These are phyloP conservation scores for Sparus aurata DNA, from an alignment of 2,797 vertebrate genomes.

Conservation along the genomic window DNA sequence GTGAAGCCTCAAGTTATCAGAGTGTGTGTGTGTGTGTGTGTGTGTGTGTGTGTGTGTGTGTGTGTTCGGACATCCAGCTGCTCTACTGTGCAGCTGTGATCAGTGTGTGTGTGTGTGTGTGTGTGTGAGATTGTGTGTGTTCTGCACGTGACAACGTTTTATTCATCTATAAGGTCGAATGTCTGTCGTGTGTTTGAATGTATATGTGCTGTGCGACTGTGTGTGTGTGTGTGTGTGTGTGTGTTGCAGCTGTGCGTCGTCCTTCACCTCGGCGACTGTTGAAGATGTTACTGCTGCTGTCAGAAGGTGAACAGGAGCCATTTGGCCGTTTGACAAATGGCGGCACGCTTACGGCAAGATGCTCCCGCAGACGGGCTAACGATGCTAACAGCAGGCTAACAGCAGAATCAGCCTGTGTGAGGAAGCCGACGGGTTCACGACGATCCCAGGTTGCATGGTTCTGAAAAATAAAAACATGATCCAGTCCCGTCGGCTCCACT, in stretches of 20 bases:
- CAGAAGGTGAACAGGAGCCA: slow-evolving; percentile 33
- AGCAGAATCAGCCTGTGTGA: not conserved
- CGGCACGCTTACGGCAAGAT: slow-evolving; percentile 7
- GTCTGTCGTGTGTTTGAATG: not conserved
- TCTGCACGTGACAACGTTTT: slow-evolving; percentile 8
- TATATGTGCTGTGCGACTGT: not conserved
- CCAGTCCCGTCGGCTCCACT: too few species aligned
- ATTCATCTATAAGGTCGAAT: slow-evolving; percentile 15
- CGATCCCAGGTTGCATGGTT: too few species aligned
- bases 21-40: slow-evolving; percentile 10
- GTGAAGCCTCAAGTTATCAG: not conserved
- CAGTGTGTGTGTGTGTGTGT: slow-evolving; percentile 23
- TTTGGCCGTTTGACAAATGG: slow-evolving; percentile 47
- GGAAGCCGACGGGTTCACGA: too few species aligned
- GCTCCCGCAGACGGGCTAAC: not conserved
- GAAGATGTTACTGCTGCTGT: slow-evolving; percentile 31
- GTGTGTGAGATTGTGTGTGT: not conserved
- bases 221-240: slow-evolving; percentile 15
- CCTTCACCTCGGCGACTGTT: slow-evolving; percentile 22
- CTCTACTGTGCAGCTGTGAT: slow-evolving; percentile 29
- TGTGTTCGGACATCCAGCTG: slow-evolving; percentile 22
- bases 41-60: not conserved
- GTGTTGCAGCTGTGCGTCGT: slow-evolving; percentile 57
- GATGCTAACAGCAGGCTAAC: not conserved
- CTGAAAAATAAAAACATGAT: too few species aligned